Base-by-base conservation (phyloP, 2,797 vertebrate species). In the Cryptoblepharus egeriae region DNA sequence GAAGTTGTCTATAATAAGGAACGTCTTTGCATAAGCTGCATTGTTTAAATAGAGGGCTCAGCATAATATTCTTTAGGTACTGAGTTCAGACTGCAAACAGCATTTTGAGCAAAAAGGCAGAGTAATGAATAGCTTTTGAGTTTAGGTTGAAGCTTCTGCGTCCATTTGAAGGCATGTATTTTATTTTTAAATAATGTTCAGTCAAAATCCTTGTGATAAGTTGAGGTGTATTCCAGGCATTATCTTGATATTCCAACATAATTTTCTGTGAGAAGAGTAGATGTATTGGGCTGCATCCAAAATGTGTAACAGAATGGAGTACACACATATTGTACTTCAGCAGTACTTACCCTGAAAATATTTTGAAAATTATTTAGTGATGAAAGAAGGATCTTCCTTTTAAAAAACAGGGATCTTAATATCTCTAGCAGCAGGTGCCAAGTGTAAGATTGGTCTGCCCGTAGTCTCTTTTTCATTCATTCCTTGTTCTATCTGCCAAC, bases 291-390 rank as follows among this genome's bases (percentile, higher is more conserved):
- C 10, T 64, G 60, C 5, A n/a, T 5, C 24, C 8, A 80, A 55
- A 87, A 83, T 26, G 60, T 79, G 4, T 18, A 84, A 77, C 76
- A 37, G 2, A 39, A 60, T 60, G 22, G 61, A 72, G 18, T 11
- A 70, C 55, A 9, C 35, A 11, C 76, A 30, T 80, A 32, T 71
- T 28, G 5, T 1, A 39, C 18, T 82, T 84, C 87, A 89, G 13
- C 37, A 49, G 45, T 85, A 20, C 15, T 63, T 71, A 9, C 5
- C 18, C 45, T n/a, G 18, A 12, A 49, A 37, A 79, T 83, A 69
- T 68, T 87, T 89, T 90, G 81, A 67, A 76, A 35, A 85, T 13
- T 12, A 15, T 26, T 77, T 82, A 42, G 72, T 52, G 73, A 35
- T 75, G 75, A 28, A 57, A 52, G 24, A 83, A 11, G 61, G 87